phyloP scores from a whole-genome alignment of 1,140 invertebrate species.

The Thaumatotibia leucotreta region DNA sequence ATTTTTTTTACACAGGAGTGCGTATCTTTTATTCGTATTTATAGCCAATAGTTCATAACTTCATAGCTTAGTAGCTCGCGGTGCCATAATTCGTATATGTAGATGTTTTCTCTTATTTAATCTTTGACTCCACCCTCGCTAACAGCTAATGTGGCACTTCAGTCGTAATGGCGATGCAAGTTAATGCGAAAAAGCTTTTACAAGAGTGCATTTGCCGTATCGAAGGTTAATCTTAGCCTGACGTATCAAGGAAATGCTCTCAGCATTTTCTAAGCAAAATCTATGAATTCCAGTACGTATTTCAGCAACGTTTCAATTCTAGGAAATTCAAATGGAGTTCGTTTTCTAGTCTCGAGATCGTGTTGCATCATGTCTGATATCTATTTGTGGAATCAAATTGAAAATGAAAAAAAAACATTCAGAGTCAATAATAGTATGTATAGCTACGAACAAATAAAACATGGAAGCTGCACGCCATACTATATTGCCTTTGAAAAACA shows the following conservation, averaged over 20 bases:
- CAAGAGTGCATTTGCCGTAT: neutral
- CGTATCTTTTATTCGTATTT: too few species aligned
- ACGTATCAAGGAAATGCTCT: neutral
- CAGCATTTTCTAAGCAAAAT: neutral
- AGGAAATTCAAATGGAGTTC: neutral
- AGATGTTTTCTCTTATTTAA: too few species aligned
- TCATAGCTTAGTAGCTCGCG: too few species aligned
- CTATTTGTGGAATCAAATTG: neutral
- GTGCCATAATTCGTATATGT: too few species aligned
- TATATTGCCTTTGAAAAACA: too few species aligned
- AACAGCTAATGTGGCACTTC: neutral
- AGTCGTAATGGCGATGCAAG: neutral
- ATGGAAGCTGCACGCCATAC: too few species aligned
- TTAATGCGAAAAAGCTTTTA: conserved; percentile 2
- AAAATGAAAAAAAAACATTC: too few species aligned
- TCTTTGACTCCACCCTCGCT: neutral
- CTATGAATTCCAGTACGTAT: neutral
- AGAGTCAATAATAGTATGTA: too few species aligned
- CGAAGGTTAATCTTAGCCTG: neutral
- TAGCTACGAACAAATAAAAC: too few species aligned
- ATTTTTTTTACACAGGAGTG: too few species aligned
- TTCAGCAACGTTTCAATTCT: neutral
- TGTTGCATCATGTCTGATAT: neutral
- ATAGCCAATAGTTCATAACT: too few species aligned
- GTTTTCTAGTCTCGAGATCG: neutral